Conservation (phyloP, 2,797 vertebrate genomes). For the Chelon auratus region DNA sequence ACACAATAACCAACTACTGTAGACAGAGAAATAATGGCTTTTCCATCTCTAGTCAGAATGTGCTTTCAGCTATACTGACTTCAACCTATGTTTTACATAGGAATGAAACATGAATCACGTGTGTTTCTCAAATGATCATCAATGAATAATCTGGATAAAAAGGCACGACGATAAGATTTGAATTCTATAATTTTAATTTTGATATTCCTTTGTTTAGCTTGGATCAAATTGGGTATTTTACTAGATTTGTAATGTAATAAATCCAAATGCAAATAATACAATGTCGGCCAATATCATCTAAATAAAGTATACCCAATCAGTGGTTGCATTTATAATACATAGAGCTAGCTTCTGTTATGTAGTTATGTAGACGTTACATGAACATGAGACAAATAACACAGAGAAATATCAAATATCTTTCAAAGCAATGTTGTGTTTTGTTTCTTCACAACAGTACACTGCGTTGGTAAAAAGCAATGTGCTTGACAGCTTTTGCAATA, state of each 20-base stretch:
- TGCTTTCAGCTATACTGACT: conserved; percentile 17
- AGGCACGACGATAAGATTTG: background rate
- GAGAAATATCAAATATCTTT: too few species aligned
- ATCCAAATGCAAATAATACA: background rate
- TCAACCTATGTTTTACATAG: background rate
- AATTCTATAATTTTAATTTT: background rate
- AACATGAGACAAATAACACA: too few species aligned
- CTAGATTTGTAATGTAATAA: background rate
- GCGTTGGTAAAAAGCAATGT: background rate
- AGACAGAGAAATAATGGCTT: conserved; percentile 27
- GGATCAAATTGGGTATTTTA: background rate
- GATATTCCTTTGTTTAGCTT: background rate
- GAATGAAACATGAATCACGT: background rate
- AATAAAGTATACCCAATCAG: background rate
- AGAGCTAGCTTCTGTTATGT: too few species aligned
- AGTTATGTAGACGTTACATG: too few species aligned
- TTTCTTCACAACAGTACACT: background rate
- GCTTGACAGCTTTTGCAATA: conserved; percentile 53
- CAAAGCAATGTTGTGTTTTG: too few species aligned
- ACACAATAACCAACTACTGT: conserved; percentile 16
- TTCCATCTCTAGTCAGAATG: conserved; percentile 11
- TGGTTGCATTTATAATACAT: background rate
- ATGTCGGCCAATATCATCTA: too few species aligned
- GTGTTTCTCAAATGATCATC: background rate
- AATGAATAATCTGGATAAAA: background rate